A percentile compares a stretch with the other conserved stretches of the same genome.
These are phyloP conservation scores for Tetramorium alpestre DNA, from an alignment of 1,140 invertebrate genomes.

Conservation along the genomic window DNA sequence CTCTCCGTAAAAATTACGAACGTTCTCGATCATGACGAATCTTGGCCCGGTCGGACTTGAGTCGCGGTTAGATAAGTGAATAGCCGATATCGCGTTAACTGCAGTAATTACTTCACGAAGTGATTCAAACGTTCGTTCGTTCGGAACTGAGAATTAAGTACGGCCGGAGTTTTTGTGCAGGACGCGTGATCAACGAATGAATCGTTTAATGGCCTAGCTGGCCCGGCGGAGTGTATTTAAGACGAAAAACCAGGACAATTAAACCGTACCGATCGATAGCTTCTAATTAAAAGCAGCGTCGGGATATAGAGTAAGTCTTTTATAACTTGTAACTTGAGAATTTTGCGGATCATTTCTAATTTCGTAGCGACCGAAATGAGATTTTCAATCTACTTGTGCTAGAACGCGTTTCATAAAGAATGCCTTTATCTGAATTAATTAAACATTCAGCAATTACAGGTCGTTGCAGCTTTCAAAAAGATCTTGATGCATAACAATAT, in stretches of 20 bases:
- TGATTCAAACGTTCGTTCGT: slow-evolving; percentile 47
- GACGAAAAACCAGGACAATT: slow-evolving; percentile 62
- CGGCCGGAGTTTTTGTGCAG: slow-evolving; percentile 62
- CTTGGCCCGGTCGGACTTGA: background rate
- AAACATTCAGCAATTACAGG: background rate
- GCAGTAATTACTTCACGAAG: slow-evolving; percentile 63
- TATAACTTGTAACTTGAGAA: slow-evolving; percentile 12
- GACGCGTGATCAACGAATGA: slow-evolving; percentile 57
- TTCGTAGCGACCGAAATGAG: background rate
- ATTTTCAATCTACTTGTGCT: background rate
- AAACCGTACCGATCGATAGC: slow-evolving; percentile 51
- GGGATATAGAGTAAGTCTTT: slow-evolving; percentile 1
- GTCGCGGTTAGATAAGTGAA: slow-evolving; percentile 20
- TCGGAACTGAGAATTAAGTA: slow-evolving; percentile 50
- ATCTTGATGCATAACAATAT: background rate
- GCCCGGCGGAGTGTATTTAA: slow-evolving; percentile 8
- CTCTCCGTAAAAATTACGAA: slow-evolving; percentile 38
- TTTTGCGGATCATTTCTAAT: slow-evolving; percentile 13
- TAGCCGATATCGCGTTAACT: slow-evolving; percentile 64
- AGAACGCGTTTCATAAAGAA: background rate
- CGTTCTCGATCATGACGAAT: background rate
- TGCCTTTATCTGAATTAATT: background rate
- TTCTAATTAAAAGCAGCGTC: slow-evolving; percentile 63
- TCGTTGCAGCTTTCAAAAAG: background rate
- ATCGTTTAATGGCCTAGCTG: slow-evolving; percentile 65